Conservation (phyloP, 2,797 vertebrate species). For the Scomberomorus guttatus region DNA sequence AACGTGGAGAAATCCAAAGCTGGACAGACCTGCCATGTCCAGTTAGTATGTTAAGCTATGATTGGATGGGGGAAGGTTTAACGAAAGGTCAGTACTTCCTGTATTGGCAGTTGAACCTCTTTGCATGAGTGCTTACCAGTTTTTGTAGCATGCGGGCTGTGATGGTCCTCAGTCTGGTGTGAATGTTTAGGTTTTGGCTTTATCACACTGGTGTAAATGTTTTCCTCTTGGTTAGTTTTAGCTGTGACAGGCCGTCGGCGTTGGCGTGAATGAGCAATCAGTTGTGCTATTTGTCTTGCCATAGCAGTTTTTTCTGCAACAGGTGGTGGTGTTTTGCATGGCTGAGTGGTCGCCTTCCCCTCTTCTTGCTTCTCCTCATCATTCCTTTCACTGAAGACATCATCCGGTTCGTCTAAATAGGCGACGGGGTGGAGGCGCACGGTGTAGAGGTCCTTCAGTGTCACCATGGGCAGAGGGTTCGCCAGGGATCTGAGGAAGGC, state of each 20-base stretch:
- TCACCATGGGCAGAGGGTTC: slow-evolving; percentile 86
- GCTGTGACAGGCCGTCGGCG: background rate
- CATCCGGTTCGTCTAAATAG: slow-evolving; percentile 70
- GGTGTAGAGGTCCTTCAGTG: slow-evolving; percentile 86
- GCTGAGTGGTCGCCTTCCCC: slow-evolving; percentile 22
- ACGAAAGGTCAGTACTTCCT: too few relatives aligned
- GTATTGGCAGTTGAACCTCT: background rate
- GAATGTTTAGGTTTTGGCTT: slow-evolving; percentile 78
- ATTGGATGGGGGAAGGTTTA: too few relatives aligned
- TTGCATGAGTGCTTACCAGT: slow-evolving; percentile 22
- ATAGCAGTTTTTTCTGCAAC: slow-evolving; percentile 88
- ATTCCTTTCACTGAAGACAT: slow-evolving; percentile 66
- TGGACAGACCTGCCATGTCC: too few relatives aligned
- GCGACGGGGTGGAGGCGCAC: slow-evolving; percentile 85
- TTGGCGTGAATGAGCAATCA: slow-evolving; percentile 75
- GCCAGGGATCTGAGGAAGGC: slow-evolving; percentile 80
- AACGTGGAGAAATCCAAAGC: too few relatives aligned
- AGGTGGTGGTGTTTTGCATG: slow-evolving; percentile 77
- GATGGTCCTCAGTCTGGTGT: slow-evolving; percentile 25
- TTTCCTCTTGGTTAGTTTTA: slow-evolving; percentile 13
- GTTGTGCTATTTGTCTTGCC: slow-evolving; percentile 80
- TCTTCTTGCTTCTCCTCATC: slow-evolving; percentile 59
- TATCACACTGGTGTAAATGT: slow-evolving; percentile 71
- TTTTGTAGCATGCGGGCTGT: background rate
- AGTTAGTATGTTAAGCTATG: too few relatives aligned